Evolutionary conservation across 2,113 vertebrate species (phyloP), one percentile per base, ranked within the genome.

Genomic region (Ahaetulla prasina): DNA sequence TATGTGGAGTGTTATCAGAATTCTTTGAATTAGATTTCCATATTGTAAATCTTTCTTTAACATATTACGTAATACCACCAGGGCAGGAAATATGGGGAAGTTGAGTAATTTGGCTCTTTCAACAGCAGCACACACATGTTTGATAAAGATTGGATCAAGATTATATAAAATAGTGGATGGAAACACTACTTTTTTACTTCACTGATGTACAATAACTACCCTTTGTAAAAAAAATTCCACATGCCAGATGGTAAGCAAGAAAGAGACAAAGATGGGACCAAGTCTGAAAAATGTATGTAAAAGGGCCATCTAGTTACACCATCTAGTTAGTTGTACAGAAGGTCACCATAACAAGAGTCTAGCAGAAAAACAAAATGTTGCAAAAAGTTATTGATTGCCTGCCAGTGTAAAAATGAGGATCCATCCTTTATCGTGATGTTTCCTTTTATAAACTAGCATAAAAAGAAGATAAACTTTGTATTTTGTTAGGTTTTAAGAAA

Each of bases 291-390:
- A 53, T 47, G 87, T 25, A 92, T 18, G 68, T 85, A 80, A 88
- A 39, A 68, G 68, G 54, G 74, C 8, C 91, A 95, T 94, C 93
- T 39, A 39, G 23, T 53, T 11, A 93, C 7, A 0, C 0, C 16
- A 92, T 91, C 90, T 94, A 93, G 20, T 27, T 45, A 88, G 12
- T 22, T 88, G 52, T 88, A 89, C 35, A 80, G 0, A 85, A 90
- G 93, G 85, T 84, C 94, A 80, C 54, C 87, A 27, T 92, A 90
- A 85, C 93, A 95, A 85, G 87, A 18, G 30, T 93, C 87, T 89
- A 90, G 89, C 39, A 94, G 10, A 22, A 93, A 94, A 89, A 92
- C 90, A 95, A 94, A 95, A 94, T 57, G 89, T 92, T 89, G 30
- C 16, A 92, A 57, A 30, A 45, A 94, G 9, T 93, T 94, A 91